Base-by-base conservation (phyloP, 2,888 invertebrate species). In the Polyommatus icarus region DNA sequence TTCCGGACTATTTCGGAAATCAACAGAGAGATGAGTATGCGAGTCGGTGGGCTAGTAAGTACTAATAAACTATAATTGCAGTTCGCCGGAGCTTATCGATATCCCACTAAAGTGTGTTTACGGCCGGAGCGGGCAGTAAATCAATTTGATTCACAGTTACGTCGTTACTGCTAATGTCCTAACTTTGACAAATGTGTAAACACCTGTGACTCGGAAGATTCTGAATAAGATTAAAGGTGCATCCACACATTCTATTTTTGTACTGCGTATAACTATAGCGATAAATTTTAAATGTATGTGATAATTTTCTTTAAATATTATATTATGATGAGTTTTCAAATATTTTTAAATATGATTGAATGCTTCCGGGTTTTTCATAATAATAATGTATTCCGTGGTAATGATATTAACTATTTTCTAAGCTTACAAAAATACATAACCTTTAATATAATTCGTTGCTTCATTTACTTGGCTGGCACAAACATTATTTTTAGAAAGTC, bases 101-200 rank as follows among this genome's bases (percentile, higher is more conserved):
- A 75, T 3, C 73, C 54, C 24, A 75, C 54, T 75, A 40, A 50
- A 75, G 50, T 75, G 29, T 75, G 50, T 75, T 50, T 75, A 50
- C 29, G 50, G 20, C 18, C 29, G 50, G 50, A 73, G 46, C 12
- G 46, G 50, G 50, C 20, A 75, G 50, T 75, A 75, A 77, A 72
- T 77, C 71, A 77, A 72, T 71, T 77, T 77, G 77, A 77, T 77
- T 77, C 77, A 77, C 77, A 71, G 72, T 78, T 76, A 78, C 29
- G 78, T 76, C 73, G 71, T 76, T 78, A 78, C 76, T 77, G 75
- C 24, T 76, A 78, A 77, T 79, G 75, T 79, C 75, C 78, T 76
- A 78, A 79, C 67, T 78, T 78, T 78, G 79, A 78, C 79, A 79
- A 75, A 78, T 79, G 76, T 79, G 79, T 78, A 71, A 76, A 78